phyloP scores from a whole-genome alignment of 2,797 vertebrate species.

The Peromyscus nudipes region DNA sequence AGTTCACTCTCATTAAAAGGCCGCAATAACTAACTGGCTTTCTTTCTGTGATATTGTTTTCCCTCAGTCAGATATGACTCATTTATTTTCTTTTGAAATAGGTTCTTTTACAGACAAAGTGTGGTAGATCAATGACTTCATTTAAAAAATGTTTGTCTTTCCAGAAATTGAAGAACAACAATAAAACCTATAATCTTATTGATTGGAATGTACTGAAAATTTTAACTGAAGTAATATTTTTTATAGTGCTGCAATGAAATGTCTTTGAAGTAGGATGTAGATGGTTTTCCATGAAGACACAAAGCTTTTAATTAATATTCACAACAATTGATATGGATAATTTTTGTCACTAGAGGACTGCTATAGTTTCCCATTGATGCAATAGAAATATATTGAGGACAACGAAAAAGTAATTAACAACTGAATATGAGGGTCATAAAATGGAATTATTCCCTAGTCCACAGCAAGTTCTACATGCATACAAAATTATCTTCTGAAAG shows the following conservation, averaged over 20 bases:
- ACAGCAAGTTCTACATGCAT: slow-evolving; percentile 49
- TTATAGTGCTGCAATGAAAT: slow-evolving; percentile 7
- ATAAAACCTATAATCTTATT: slow-evolving; percentile 74
- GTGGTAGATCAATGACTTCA: slow-evolving; percentile 74
- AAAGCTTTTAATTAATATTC: slow-evolving; percentile 83
- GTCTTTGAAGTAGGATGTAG: slow-evolving; percentile 74
- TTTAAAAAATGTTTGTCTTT: slow-evolving; percentile 75
- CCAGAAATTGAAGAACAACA: slow-evolving; percentile 59
- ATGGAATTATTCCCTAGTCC: slow-evolving; percentile 77
- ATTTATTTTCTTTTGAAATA: slow-evolving; percentile 76
- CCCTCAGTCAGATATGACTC: slow-evolving; percentile 35
- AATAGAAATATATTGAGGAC: slow-evolving; percentile 76
- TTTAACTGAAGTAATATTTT: slow-evolving; percentile 66
- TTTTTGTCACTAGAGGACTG: slow-evolving; percentile 78
- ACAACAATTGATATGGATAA: slow-evolving; percentile 75
- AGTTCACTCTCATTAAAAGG: slow-evolving; percentile 24
- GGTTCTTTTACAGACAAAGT: slow-evolving; percentile 60
- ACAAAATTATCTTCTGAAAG: slow-evolving; percentile 74
- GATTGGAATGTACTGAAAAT: slow-evolving; percentile 62
- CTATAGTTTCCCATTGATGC: slow-evolving; percentile 74
- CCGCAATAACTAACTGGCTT: slow-evolving; percentile 6
- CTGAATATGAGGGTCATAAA: slow-evolving; percentile 73
- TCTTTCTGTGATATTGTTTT: slow-evolving; percentile 53
- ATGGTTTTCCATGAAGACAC: slow-evolving; percentile 71
- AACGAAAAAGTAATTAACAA: slow-evolving; percentile 79